Evolutionary conservation across 92 coral and sea anemone species (phyloP).

Genomic region (Muricea muricata): DNA sequence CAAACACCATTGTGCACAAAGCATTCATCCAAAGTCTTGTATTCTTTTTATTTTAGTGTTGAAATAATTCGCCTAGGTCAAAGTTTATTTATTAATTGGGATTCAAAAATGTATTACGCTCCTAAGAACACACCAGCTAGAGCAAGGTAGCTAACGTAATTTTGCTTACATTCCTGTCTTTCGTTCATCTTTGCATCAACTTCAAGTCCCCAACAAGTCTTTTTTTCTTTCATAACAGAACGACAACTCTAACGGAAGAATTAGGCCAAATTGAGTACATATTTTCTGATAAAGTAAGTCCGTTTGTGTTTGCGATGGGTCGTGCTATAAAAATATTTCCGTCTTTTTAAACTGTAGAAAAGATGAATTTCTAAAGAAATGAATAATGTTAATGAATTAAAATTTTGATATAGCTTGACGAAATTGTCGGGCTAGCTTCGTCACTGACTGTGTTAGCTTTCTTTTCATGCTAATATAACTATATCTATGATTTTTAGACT

Average conservation of each 20-base stretch:
- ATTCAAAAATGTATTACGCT: conserved; percentile 76
- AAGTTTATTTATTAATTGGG: conserved; percentile 99
- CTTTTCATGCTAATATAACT: not conserved
- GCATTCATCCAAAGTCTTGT: too few species aligned
- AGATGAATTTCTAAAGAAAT: too few species aligned
- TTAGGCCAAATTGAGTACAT: conserved; percentile 95
- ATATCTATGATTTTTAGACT: conserved; percentile 69
- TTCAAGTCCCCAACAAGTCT: too few species aligned
- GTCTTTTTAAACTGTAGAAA: too few species aligned
- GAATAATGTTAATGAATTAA: too few species aligned
- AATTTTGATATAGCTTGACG: too few species aligned
- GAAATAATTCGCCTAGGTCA: conserved; percentile 97
- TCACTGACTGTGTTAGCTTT: not conserved
- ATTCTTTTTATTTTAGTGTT: conserved; percentile 61
- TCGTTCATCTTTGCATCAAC: not conserved
- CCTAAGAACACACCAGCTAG: conserved; percentile 83
- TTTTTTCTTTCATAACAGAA: conserved; percentile 53
- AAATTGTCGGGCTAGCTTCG: too few species aligned
- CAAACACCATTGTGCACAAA: too few species aligned
- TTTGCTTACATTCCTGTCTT: too few species aligned
- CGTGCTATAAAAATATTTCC: too few species aligned
- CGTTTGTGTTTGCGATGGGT: too few species aligned
- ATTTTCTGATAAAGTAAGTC: conserved; percentile 93
- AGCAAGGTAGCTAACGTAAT: conserved; percentile 75
- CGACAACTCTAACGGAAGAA: conserved; percentile 95